These are phyloP conservation scores for Ptychoptera albimana DNA, from an alignment of 2,888 invertebrate species.

Conservation along the genomic window DNA sequence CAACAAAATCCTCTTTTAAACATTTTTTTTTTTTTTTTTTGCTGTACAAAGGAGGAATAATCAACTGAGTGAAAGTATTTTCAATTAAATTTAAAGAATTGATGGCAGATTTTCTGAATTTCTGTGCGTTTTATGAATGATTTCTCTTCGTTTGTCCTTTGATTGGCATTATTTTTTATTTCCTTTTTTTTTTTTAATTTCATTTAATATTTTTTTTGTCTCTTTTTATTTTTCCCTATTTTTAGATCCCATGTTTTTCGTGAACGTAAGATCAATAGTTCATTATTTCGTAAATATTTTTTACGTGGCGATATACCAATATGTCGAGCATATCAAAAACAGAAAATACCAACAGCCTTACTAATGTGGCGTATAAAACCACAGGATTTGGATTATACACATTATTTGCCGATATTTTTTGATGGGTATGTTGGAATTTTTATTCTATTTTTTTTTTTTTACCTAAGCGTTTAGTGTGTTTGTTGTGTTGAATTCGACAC, in stretches of 20 bases:
- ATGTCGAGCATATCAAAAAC: conserved; percentile 13
- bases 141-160: too few species aligned
- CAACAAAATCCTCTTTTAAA: too few species aligned
- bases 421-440: conserved; percentile 42
- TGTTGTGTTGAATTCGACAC: too few species aligned
- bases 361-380: conserved; percentile 13
- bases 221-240: neutral
- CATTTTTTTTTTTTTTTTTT: too few species aligned
- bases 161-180: neutral
- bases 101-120: too few species aligned
- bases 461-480: neutral
- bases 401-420: conserved; percentile 87
- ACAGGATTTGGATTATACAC: conserved; percentile 63
- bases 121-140: too few species aligned
- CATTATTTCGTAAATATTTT: conserved; percentile 25
- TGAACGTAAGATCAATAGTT: conserved; percentile 19
- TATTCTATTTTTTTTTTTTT: neutral
- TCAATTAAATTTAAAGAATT: too few species aligned
- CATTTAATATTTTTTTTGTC: neutral
- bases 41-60: too few species aligned
- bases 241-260: conserved; percentile 21
- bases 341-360: conserved; percentile 9
- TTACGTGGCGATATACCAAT: conserved; percentile 28
- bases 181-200: neutral
- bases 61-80: too few species aligned